Percentiles rank a stretch among this genome's conserved stretches.
phyloP scores from a whole-genome alignment of 2,888 invertebrate genomes.

The Drosophila yooni region DNA sequence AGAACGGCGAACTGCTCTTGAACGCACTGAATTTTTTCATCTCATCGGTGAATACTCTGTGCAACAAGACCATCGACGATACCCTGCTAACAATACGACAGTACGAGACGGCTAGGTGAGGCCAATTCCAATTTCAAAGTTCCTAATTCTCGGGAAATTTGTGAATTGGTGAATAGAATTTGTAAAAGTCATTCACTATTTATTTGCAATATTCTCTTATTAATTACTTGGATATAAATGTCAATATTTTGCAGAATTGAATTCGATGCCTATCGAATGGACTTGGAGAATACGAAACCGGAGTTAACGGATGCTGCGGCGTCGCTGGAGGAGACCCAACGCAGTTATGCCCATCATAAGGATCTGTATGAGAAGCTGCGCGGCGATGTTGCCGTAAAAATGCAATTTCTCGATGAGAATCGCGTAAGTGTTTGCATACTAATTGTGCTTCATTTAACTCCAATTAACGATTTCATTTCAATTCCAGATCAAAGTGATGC shows the following conservation, averaged over 20 bases:
- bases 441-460: background rate
- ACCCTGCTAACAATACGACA: constrained; percentile 89
- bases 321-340: constrained; percentile 92
- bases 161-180: background rate
- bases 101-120: constrained; percentile 87
- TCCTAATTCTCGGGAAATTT: background rate
- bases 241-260: constrained; percentile 89
- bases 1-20: constrained; percentile 96
- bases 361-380: constrained; percentile 96
- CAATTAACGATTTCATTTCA: background rate
- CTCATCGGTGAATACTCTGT: constrained; percentile 96
- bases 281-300: constrained; percentile 93
- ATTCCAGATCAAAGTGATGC: constrained; percentile 97
- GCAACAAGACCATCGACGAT: constrained; percentile 99
- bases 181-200: background rate
- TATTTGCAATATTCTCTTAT: background rate
- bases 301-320: constrained; percentile 86
- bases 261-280: constrained; percentile 98
- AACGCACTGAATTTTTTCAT: constrained; percentile 98
- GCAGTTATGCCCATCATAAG: constrained; percentile 93
- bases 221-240: background rate
- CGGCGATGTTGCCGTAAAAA: constrained; percentile 97
- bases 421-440: constrained; percentile 87
- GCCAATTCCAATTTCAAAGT: too few species aligned
- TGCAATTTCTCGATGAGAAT: constrained; percentile 98